Evolutionary conservation across 2,888 invertebrate genomes (phyloP).

Genomic region (Imbricaverruca yamaguchii): DNA sequence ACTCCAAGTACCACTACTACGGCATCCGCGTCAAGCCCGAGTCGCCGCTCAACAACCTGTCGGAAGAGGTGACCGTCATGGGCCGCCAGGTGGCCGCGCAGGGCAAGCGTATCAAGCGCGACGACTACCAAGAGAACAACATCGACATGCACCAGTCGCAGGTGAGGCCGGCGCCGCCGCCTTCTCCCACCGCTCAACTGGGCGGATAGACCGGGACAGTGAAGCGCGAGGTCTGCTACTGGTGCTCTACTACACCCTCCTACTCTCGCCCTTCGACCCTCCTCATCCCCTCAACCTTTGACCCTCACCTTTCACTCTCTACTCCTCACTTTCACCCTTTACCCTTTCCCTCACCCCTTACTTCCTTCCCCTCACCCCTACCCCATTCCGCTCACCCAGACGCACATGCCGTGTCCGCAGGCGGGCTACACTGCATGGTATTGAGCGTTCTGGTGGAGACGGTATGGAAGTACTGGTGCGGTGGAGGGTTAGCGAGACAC

Average conservation of each 20-base stretch:
- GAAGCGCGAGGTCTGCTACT: neutral
- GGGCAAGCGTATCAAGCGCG: neutral
- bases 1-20: slow-evolving; percentile 99
- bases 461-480: no score
- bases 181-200: no score
- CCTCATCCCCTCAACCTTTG: neutral
- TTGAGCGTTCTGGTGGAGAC: no score
- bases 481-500: no score
- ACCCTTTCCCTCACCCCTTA: no score
- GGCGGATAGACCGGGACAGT: no score
- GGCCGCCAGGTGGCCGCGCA: slow-evolving; percentile 3
- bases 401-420: no score
- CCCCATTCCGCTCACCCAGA: no score
- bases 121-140: slow-evolving; percentile 4
- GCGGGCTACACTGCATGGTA: no score
- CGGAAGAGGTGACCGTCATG: slow-evolving; percentile 29
- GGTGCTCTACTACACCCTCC: neutral
- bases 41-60: slow-evolving; percentile 58
- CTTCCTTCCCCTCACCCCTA: no score
- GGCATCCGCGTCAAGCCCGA: slow-evolving; percentile 94
- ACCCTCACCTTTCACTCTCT: no score
- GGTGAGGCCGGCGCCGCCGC: neutral
- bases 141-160: slow-evolving; percentile 12
- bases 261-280: neutral
- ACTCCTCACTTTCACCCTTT: no score